Evolutionary conservation across 2,797 vertebrate genomes (phyloP), one percentile per base, ranked within the genome.

Genomic region (Taenioides sp.): DNA sequence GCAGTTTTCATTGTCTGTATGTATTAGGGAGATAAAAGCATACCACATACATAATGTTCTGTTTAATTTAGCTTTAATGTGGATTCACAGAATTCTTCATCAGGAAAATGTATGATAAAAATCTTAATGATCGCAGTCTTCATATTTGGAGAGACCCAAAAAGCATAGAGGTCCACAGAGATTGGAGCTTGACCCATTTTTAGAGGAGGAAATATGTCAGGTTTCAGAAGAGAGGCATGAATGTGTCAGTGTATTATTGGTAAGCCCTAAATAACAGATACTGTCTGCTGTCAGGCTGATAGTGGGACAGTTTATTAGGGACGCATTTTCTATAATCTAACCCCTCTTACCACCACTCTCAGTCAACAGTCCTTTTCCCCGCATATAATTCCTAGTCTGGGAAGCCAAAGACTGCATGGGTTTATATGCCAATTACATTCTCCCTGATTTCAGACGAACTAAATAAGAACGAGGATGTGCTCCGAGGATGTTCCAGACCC

Each of bases 131-230:
- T 23, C 1, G 4, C 54, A 57, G 54, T 23, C n/a, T 23, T 57
- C 3, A 23, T 57, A 23, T 23, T 57, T 57, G 54, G 22, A 57
- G 7, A 23, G 22, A 57, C 54, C 7, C 58, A 37, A 27, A 47
- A 37, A 1, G 11, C n/a, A 4, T 25, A 49, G 49, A 50, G 14
- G 49, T 67, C 27, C 49, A 20, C 25, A 31, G 17, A 67, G 47
- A 67, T 27, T 27, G 27, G 25, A 17, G 14, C 49, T 31, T 66
- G 47, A 66, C 49, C 65, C 27, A 67, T 31, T 67, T 67, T 28
- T 14, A 54, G 18, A 2, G 5, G 18, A 34, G 25, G 17, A 65
- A 52, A 54, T 18, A 67, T 27, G 23, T 67, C 49, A 52, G 5
- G 54, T 23, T 57, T 57, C 3, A 23, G 54, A 25, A 65, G 2